These are phyloP conservation scores for Gymnopithys bicolor DNA, from an alignment of 2,797 vertebrate genomes.

Conservation along the genomic window DNA sequence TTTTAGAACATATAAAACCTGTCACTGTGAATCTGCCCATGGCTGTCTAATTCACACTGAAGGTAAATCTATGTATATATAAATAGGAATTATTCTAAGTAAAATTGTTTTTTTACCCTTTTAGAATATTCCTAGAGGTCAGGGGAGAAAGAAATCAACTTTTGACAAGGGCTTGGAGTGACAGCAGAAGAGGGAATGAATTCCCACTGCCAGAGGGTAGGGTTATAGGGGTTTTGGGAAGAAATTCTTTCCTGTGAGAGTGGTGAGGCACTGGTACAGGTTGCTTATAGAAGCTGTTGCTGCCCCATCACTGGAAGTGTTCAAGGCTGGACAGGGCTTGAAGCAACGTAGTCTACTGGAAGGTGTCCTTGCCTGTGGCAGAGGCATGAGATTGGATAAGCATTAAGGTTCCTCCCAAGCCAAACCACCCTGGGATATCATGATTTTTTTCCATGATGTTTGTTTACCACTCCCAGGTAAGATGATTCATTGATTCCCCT, in stretches of 20 bases:
- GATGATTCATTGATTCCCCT: background rate
- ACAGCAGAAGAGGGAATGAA: background rate
- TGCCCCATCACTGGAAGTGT: background rate
- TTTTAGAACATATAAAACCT: background rate
- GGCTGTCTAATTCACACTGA: background rate
- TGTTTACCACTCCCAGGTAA: background rate
- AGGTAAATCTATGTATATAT: background rate
- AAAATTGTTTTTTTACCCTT: background rate
- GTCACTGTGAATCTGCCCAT: background rate
- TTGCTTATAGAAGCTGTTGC: background rate
- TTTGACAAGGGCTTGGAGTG: background rate
- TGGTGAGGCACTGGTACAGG: background rate
- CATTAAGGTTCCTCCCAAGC: background rate
- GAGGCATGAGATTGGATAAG: background rate
- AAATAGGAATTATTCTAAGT: background rate
- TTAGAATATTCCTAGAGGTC: background rate
- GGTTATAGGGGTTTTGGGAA: background rate
- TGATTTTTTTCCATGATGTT: background rate
- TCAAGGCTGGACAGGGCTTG: background rate
- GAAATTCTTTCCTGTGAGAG: background rate
- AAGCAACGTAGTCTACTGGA: background rate
- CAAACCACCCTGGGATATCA: background rate
- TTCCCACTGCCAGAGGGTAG: background rate
- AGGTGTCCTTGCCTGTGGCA: background rate
- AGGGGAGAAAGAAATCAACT: background rate